These are phyloP conservation scores for Osedax frankpressi DNA, from an alignment of 2,888 invertebrate genomes.

Conservation along the genomic window DNA sequence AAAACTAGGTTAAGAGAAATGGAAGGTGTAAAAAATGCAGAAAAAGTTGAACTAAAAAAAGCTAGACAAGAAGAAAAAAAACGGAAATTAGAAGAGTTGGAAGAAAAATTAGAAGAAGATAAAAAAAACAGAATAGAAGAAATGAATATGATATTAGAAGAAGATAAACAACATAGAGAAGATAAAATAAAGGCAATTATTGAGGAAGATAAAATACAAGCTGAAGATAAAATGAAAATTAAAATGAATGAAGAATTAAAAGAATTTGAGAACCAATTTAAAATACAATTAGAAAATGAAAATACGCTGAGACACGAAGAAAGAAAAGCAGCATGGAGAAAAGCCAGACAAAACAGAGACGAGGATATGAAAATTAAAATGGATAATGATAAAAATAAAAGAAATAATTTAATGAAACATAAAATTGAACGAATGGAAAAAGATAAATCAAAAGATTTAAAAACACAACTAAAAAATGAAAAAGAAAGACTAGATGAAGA, in stretches of 20 bases:
- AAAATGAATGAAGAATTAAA: not conserved
- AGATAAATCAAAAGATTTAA: not conserved
- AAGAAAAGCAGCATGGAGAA: not conserved
- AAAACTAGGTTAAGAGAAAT: not conserved
- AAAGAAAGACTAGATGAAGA: not conserved
- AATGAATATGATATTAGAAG: not conserved
- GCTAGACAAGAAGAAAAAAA: not conserved
- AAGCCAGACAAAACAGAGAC: not conserved
- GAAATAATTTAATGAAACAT: not conserved
- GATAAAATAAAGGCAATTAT: not conserved
- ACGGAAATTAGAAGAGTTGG: not conserved
- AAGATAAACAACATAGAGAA: not conserved
- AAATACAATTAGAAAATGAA: not conserved
- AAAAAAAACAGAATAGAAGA: not conserved
- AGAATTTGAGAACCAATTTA: not conserved
- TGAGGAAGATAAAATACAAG: not conserved
- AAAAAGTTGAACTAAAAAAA: not conserved
- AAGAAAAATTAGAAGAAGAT: not conserved
- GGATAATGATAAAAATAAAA: not conserved
- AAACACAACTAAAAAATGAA: not conserved
- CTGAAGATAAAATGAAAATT: not conserved
- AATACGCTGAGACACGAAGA: not conserved
- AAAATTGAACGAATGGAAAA: not conserved
- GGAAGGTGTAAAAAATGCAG: not conserved
- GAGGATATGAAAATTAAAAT: not conserved